Evolutionary conservation across 1,140 invertebrate genomes (phyloP).

Genomic region (Megalopta genalis): DNA sequence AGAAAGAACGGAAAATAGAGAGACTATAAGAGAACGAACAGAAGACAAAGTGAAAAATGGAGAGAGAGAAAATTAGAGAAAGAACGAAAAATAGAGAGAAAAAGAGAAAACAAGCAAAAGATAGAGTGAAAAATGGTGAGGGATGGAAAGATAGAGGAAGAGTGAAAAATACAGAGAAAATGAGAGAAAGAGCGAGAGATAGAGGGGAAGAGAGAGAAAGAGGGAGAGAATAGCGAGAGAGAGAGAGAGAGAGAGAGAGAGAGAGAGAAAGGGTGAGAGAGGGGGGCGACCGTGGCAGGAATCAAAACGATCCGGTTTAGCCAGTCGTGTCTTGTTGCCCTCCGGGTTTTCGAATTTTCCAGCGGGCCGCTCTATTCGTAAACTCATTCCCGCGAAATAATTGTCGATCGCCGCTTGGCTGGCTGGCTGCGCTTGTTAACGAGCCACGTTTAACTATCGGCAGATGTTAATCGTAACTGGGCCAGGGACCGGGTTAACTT

Average conservation of each 20-base stretch:
- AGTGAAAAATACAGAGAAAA: no score
- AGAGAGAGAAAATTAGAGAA: no score
- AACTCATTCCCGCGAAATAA: conserved; percentile 61
- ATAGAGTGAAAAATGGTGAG: no score
- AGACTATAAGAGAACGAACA: no score
- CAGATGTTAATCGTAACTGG: conserved; percentile 37
- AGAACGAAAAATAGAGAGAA: no score
- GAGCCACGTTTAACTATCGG: conserved; percentile 34
- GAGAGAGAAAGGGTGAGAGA: conserved; percentile 14
- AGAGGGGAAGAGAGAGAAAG: no score
- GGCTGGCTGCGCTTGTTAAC: conserved; percentile 45
- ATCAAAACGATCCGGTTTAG: conserved; percentile 46
- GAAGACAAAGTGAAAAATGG: no score
- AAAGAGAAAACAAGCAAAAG: no score
- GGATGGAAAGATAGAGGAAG: no score
- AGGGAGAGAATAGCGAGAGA: not conserved
- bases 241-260: not conserved
- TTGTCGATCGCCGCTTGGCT: conserved; percentile 41
- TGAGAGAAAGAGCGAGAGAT: no score
- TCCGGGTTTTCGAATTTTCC: conserved; percentile 58
- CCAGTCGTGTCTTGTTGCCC: conserved; percentile 29
- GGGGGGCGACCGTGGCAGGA: conserved; percentile 25
- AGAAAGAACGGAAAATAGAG: no score
- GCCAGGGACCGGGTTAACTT: conserved; percentile 3
- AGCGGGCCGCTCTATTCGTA: conserved; percentile 38